A percentile compares a stretch with the other conserved stretches of the same genome.
Evolutionary conservation across 2,888 invertebrate genomes (phyloP).

Genomic region (Noctuana brunneofusca): DNA sequence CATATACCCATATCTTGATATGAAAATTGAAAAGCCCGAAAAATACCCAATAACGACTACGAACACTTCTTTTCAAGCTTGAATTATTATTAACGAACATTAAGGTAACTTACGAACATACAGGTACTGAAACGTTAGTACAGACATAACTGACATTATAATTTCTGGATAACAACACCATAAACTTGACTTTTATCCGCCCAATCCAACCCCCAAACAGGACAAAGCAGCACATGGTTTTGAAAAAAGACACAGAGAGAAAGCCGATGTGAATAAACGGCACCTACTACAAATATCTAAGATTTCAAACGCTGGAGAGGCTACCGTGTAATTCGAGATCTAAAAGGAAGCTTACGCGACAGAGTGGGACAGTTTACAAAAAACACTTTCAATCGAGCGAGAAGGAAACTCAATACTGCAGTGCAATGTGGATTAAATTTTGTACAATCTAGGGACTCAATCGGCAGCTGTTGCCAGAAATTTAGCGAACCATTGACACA

Average conservation of each 20-base stretch:
- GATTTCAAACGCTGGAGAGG: constrained; percentile 58
- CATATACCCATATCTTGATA: no score
- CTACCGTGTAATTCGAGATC: constrained; percentile 78
- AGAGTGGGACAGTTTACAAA: constrained; percentile 67
- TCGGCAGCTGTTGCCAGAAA: constrained; percentile 76
- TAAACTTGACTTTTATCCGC: constrained; percentile 64
- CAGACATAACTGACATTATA: constrained; percentile 1
- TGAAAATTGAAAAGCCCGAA: no score
- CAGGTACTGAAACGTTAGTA: not conserved
- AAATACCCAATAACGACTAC: no score
- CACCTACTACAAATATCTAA: constrained; percentile 60
- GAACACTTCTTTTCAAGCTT: no score
- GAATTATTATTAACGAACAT: no score
- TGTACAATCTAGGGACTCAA: constrained; percentile 72
- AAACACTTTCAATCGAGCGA: constrained; percentile 72
- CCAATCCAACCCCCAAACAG: constrained; percentile 67
- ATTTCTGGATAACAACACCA: constrained; percentile 29
- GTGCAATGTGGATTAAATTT: constrained; percentile 77
- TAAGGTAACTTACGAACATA: no score
- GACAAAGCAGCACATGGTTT: constrained; percentile 47
- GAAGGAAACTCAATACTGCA: constrained; percentile 77
- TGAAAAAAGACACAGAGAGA: constrained; percentile 53
- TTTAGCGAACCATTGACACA: constrained; percentile 63
- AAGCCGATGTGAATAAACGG: constrained; percentile 63
- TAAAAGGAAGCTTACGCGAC: constrained; percentile 76